Conservation (phyloP, 2,797 vertebrate genomes). For the Scolopax bukidnonensis region DNA sequence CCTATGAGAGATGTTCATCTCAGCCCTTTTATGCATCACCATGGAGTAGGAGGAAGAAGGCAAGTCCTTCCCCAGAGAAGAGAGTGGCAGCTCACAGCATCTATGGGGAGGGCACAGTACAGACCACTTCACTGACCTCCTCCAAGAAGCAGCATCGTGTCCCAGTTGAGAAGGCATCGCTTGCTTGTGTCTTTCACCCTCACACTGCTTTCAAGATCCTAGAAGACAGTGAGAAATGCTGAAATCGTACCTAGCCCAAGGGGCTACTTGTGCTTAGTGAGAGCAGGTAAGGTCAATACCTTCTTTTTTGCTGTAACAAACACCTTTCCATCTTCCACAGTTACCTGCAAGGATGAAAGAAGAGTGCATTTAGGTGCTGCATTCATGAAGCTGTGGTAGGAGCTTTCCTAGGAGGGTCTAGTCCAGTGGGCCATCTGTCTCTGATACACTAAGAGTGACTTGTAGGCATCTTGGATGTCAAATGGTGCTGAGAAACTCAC, state of each 20-base stretch:
- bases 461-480: background rate
- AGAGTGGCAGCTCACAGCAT: background rate
- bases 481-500: background rate
- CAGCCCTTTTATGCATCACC: background rate
- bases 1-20: slow-evolving; percentile 69
- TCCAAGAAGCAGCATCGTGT: slow-evolving; percentile 49
- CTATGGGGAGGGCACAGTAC: background rate
- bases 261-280: background rate
- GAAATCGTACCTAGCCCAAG: background rate
- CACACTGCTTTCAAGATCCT: slow-evolving; percentile 58
- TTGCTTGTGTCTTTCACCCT: slow-evolving; percentile 46
- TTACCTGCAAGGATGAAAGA: slow-evolving; percentile 77
- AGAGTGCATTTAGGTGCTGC: background rate
- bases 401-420: background rate
- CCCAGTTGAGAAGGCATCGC: background rate
- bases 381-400: background rate
- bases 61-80: background rate
- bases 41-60: background rate
- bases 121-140: slow-evolving; percentile 49
- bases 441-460: background rate
- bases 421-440: background rate
- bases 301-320: slow-evolving; percentile 81
- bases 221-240: background rate
- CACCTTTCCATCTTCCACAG: slow-evolving; percentile 82
- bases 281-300: slow-evolving; percentile 68